These are phyloP conservation scores for Alcis repandata DNA, from an alignment of 2,888 invertebrate species.

Conservation along the genomic window DNA sequence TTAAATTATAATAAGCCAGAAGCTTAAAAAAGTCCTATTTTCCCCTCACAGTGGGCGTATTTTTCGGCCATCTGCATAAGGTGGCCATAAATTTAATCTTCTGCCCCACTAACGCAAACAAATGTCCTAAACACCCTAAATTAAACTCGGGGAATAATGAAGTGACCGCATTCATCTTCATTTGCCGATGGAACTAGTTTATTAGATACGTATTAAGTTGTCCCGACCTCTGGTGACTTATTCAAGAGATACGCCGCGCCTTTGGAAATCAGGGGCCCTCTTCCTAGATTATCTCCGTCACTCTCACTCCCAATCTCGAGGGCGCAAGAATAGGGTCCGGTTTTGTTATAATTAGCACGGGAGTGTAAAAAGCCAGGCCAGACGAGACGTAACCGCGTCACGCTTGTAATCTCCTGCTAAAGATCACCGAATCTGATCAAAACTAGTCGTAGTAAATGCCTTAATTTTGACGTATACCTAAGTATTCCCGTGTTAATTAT, in stretches of 20 bases:
- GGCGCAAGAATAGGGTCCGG: no score
- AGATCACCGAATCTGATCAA: not conserved
- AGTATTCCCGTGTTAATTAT: no score
- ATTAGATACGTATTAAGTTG: slow-evolving; percentile 69
- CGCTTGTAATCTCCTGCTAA: not conserved
- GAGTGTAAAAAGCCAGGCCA: no score
- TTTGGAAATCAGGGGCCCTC: no score
- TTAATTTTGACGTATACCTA: not conserved
- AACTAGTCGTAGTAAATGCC: no score
- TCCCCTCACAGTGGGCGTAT: not conserved
- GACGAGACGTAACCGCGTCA: no score
- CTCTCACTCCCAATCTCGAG: no score
- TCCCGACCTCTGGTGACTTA: slow-evolving; percentile 6
- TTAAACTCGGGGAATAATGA: slow-evolving; percentile 81
- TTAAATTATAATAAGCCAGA: no score
- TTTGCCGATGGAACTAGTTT: slow-evolving; percentile 69
- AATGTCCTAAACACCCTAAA: slow-evolving; percentile 77
- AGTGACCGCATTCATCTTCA: slow-evolving; percentile 81
- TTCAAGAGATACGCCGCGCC: not conserved
- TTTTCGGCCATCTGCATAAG: slow-evolving; percentile 26
- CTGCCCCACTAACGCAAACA: slow-evolving; percentile 71
- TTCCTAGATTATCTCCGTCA: no score
- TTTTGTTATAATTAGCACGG: no score
- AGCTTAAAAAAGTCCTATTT: not conserved
- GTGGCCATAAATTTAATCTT: slow-evolving; percentile 30